Evolutionary conservation across 2,888 invertebrate species (phyloP).

Genomic region (Cephus rjabovi): DNA sequence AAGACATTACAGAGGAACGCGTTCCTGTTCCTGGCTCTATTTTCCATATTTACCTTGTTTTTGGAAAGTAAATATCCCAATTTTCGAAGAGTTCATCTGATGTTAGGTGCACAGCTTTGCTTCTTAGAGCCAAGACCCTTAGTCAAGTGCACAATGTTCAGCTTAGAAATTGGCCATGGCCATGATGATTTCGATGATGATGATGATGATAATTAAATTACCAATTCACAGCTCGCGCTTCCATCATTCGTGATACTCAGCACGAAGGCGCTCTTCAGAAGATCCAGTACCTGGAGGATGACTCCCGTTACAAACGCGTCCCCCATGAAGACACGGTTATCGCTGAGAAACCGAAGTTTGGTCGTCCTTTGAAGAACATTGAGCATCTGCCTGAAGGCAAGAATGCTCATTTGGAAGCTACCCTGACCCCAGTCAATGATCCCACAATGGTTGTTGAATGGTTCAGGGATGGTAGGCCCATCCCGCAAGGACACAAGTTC

Average conservation of each 20-base stretch:
- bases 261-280: slow-evolving; percentile 93
- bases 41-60: not conserved
- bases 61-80: not conserved
- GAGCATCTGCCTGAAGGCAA: slow-evolving; percentile 88
- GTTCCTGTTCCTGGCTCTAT: not conserved
- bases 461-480: slow-evolving; percentile 95
- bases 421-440: slow-evolving; percentile 96
- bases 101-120: not conserved
- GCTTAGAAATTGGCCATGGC: not conserved
- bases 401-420: slow-evolving; percentile 93
- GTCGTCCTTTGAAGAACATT: slow-evolving; percentile 85
- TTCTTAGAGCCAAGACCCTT: not conserved
- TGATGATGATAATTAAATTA: not conserved
- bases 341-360: slow-evolving; percentile 90
- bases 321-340: slow-evolving; percentile 80
- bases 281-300: slow-evolving; percentile 91
- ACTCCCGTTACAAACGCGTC: slow-evolving; percentile 79
- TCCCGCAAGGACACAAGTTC: slow-evolving; percentile 94
- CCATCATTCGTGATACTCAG: slow-evolving; percentile 89
- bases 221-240: slow-evolving; percentile 75
- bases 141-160: not conserved
- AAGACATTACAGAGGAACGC: slow-evolving; percentile 6
- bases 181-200: not conserved
- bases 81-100: not conserved
- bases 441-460: slow-evolving; percentile 99